Base-by-base conservation (phyloP, 2,113 vertebrate genomes). In the Strix aluco region DNA sequence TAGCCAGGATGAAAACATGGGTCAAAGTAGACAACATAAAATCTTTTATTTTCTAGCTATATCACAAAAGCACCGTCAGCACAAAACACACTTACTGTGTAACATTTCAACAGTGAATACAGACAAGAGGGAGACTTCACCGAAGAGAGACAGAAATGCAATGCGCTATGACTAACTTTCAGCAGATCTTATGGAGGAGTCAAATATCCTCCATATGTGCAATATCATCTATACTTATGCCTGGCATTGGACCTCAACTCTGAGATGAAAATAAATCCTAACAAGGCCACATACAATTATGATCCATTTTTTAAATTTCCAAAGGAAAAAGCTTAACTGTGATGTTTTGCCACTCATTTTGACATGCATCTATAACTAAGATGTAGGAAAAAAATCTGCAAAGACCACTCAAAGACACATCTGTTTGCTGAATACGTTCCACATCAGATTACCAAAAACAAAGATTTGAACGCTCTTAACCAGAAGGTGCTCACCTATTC, bases 101-200 rank as follows among this genome's bases (percentile, higher is more conserved):
- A 89, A 82, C 69, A 81, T 67, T 78, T 86, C 62, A 59, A 25
- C 44, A 71, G 20, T 3, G 70, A 90, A 49, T 21, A 57, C 17
- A 88, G 77, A 59, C 46, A 42, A 51, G 70, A 75, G 30, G 30
- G 27, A 71, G 75, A 67, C 75, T 62, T 71, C 22, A 36, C 23
- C 2, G 0, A 46, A 47, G 47, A 92, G 80, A 84, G 52, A 82
- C 38, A 88, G 59, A 93, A 89, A 90, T 5, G 27, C 34, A 42
- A 69, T 9, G 38, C 5, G 8, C 86, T 89, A 51, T 49, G 81
- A 95, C 74, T 90, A 93, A 88, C 88, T 95, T 93, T 36, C 58
- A 93, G 62, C 55, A 82, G 79, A 90, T 72, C 91, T 95, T 62
- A 92, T 42, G 79, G 82, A 92, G 75, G 72, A 81, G 47, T 86